Evolutionary conservation across 2,113 vertebrate genomes (phyloP), one percentile per base, ranked within the genome.

Genomic region (Poeciliopsis occidentalis): DNA sequence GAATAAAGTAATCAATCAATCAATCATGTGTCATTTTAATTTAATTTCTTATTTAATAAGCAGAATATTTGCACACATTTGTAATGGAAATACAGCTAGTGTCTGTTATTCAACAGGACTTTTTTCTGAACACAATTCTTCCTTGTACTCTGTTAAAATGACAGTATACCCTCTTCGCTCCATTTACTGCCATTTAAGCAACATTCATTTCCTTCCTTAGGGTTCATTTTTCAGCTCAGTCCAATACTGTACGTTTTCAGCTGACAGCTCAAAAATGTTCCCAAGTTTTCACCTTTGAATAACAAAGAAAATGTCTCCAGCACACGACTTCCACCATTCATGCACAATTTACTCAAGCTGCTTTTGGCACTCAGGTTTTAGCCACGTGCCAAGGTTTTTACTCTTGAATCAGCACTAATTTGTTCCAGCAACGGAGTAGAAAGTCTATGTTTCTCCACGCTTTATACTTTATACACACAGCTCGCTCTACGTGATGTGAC

Each of bases 301-400:
- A 63, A 62, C 3, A 79, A 78, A 39, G 60, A 73, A 15, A 64
- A 65, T 30, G 41, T 39, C 41, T 26, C 64, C 54, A 62, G 47
- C 34, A 1, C 12, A 68, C 4, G 17, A 29, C 47, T 75, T 64
- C 32, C 10, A 64, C 34, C 30, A 11, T 54, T 60, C 51, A 29
- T 62, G 64, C 22, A 62, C 27, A 47, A 24, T 24, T n/a, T 68
- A 27, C 22, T 51, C 15, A 44, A 66, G 57, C 60, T 76, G 11
- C 77, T 66, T 60, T 72, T 13, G 34, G 30, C 31, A 57, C 37
- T 73, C 1, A 51, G 22, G 29, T 29, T 47, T 47, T 30, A 22
- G 39, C 47, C 30, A 24, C 24, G 37, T 31, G 8, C 66, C 22
- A 24, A 47, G 44, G 29, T 64, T 15, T 31, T 7, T 30, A 72